Conservation (phyloP, 92 coral and sea anemone genomes). For the Paragorgia papillata region DNA sequence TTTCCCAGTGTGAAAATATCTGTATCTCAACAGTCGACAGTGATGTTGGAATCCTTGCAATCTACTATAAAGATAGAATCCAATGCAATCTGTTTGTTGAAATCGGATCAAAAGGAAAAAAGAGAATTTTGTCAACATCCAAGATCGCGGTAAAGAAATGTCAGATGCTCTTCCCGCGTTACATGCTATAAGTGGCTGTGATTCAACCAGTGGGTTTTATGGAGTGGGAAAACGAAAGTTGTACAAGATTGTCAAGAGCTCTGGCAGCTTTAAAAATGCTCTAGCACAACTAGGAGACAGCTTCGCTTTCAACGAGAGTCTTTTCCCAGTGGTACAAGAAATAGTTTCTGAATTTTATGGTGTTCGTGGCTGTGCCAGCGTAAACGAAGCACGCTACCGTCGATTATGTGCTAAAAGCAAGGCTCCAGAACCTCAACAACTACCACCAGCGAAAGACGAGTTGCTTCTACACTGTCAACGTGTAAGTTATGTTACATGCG, state of each 20-base stretch:
- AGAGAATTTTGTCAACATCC: conserved; percentile 6
- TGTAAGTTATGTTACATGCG: conserved; percentile 2
- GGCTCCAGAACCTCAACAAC: conserved; percentile 19
- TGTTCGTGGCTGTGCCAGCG: not conserved
- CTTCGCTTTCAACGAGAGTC: not conserved
- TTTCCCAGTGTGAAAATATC: not conserved
- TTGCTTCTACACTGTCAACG: conserved; percentile 27
- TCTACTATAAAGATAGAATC: conserved; percentile 1
- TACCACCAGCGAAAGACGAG: conserved; percentile 30
- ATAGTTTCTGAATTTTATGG: conserved; percentile 40
- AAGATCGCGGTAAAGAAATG: conserved; percentile 18
- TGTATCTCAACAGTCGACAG: conserved; percentile 28
- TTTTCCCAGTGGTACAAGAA: conserved; percentile 17
- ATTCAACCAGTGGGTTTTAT: conserved; percentile 23
- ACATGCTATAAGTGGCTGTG: no score
- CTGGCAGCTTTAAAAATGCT: not conserved
- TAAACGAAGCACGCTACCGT: conserved; percentile 24
- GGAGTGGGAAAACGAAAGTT: conserved; percentile 24
- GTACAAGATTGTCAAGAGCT: conserved; percentile 21
- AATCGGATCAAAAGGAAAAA: conserved; percentile 20
- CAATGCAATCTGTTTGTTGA: conserved; percentile 1
- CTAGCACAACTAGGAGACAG: not conserved
- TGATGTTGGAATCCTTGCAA: conserved; percentile 11
- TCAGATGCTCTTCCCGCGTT: conserved; percentile 20
- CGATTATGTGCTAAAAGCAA: conserved; percentile 5